Base-by-base conservation (phyloP, 1,140 invertebrate genomes). In the Apis florea region DNA sequence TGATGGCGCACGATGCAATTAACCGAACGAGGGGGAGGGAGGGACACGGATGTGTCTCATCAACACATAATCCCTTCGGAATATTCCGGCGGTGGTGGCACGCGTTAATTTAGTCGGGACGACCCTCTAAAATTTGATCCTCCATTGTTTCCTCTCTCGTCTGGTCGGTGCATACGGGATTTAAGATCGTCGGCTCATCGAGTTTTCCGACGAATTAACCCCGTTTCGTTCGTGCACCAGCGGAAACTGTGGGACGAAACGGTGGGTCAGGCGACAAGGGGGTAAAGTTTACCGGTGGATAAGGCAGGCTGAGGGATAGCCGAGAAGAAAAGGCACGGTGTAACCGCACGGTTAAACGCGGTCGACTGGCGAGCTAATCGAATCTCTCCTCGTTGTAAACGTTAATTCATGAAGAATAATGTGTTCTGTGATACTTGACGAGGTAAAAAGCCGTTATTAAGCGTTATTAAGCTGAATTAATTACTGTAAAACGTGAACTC, bases 141-240 rank as follows among this genome's bases (percentile, higher is more conserved):
- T 51, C 53, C 31, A 40, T 54, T 63, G 51, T 74, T 53, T 47
- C 31, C 31, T 26, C 61, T 51, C 70, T 66, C 61, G 78, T 66
- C 70, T 31, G 61, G 40, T 24, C 70, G 61, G 15, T 19, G 78
- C 70, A 64, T 66, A 66, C 70, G 61, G 58, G 71, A 79, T 73
- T 79, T 64, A 73, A 79, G 78, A 66, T 73, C 40, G 59, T 26
- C 70, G 59, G 70, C 59, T 79, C 78, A 73, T 79, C 78, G 70
- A 71, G 59, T 79, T 79, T 79, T 79, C 78, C 78, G 31, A 66
- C 78, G 51, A 80, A 80, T 66, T 80, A 80, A 66, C 70, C 40
- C 70, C 59, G 78, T 80, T 80, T 47, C 53, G 78, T 66, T 67
- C 31, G 59, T 54, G 61, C 75, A 12, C 51, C 40, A 51, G 31